These are phyloP conservation scores for Rapana venosa DNA, from an alignment of 2,888 invertebrate species.

Conservation along the genomic window DNA sequence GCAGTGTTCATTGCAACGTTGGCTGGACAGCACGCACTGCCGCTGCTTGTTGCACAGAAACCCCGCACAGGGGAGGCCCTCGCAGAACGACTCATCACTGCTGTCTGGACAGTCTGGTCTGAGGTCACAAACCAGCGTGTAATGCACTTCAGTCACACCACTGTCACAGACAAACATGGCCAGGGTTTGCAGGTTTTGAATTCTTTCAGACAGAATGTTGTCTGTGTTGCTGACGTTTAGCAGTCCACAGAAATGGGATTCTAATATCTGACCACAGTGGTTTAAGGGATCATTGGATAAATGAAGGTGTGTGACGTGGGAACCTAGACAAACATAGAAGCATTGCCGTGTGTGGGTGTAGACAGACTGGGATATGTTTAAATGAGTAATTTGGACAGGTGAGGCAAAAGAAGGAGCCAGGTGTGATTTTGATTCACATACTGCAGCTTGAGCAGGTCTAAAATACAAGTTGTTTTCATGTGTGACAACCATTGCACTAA, in stretches of 20 bases:
- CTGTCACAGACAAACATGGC: not conserved
- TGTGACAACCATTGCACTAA: not conserved
- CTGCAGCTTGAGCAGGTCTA: too few species aligned
- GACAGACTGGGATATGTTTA: not conserved
- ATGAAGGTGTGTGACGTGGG: not conserved
- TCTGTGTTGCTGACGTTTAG: not conserved
- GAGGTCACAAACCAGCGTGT: not conserved
- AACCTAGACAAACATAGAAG: not conserved
- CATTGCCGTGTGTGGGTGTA: not conserved
- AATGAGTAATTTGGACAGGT: not conserved
- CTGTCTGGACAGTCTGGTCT: not conserved
- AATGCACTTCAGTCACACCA: not conserved
- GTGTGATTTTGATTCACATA: not conserved
- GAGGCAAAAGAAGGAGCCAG: not conserved
- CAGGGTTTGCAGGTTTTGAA: too few species aligned
- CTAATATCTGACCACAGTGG: not conserved
- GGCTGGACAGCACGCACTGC: not conserved
- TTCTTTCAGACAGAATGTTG: not conserved
- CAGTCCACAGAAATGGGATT: not conserved
- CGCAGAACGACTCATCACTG: conserved; percentile 17
- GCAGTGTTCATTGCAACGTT: not conserved
- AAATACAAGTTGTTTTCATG: not conserved
- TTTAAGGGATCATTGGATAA: not conserved
- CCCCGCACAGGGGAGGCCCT: not conserved
- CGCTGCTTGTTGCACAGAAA: not conserved